These are phyloP conservation scores for Sacculina carcini DNA, from an alignment of 2,888 invertebrate species.

Conservation along the genomic window DNA sequence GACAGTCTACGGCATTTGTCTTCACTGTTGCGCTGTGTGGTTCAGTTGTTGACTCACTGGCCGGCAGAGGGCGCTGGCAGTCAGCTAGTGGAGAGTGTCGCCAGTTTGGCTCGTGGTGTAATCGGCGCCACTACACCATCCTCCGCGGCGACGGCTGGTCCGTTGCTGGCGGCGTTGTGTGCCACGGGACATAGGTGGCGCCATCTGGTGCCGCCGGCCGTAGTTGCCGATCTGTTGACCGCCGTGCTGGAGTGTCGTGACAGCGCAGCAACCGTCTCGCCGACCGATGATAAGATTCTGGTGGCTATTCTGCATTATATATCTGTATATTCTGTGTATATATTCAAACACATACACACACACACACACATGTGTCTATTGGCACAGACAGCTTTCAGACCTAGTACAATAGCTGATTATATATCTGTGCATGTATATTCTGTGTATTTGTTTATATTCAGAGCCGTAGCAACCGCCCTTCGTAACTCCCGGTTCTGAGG, in stretches of 20 bases:
- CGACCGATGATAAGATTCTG: not conserved
- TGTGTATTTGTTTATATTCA: too few species aligned
- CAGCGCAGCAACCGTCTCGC: not conserved
- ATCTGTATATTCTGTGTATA: not conserved
- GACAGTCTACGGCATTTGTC: not conserved
- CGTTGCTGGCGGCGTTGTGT: not conserved
- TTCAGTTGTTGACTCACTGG: too few species aligned
- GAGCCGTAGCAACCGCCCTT: too few species aligned
- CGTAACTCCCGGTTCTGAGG: too few species aligned
- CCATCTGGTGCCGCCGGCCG: not conserved
- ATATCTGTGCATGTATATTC: too few species aligned
- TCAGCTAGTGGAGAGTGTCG: not conserved
- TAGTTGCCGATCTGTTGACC: not conserved
- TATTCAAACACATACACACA: not conserved
- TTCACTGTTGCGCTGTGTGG: not conserved
- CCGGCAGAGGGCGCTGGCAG: not conserved
- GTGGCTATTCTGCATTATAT: not conserved
- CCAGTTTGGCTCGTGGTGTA: not conserved
- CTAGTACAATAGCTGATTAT: too few species aligned
- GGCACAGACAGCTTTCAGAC: too few species aligned
- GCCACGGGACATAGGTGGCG: too few species aligned
- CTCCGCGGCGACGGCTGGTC: not conserved
- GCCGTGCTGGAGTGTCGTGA: not conserved
- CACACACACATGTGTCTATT: too few species aligned
- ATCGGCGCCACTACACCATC: too few species aligned